phyloP scores from a whole-genome alignment of 2,113 vertebrate genomes.

The Ciconia maguari region DNA sequence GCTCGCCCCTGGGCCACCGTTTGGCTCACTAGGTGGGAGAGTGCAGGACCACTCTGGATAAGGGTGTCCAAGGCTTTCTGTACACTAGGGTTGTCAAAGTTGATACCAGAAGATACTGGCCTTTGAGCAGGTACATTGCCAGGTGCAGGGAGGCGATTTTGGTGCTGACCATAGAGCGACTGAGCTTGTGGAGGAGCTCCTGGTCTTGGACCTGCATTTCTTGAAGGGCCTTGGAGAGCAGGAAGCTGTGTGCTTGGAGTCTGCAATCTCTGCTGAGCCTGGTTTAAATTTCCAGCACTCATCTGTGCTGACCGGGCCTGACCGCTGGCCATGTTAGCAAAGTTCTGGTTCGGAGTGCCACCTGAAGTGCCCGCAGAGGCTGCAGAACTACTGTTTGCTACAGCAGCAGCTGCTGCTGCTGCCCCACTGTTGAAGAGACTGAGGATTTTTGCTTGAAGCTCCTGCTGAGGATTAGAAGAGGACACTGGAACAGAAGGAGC shows the following conservation, averaged over 20 bases:
- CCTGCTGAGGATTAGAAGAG: slow-evolving; percentile 84
- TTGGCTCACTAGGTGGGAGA: slow-evolving; percentile 89
- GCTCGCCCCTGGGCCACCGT: slow-evolving; percentile 74
- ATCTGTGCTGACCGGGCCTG: slow-evolving; percentile 44
- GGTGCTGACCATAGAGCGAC: slow-evolving; percentile 69
- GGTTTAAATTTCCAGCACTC: slow-evolving; percentile 33
- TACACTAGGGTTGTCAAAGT: slow-evolving; percentile 97
- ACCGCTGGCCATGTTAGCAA: slow-evolving; percentile 60
- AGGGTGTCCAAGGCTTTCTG: slow-evolving; percentile 97
- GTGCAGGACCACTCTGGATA: slow-evolving; percentile 93
- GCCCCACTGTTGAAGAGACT: slow-evolving; percentile 93
- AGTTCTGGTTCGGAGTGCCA: slow-evolving; percentile 71
- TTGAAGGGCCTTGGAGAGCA: slow-evolving; percentile 60
- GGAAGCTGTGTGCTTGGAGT: slow-evolving; percentile 73
- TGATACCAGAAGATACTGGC: slow-evolving; percentile 82
- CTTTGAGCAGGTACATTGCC: slow-evolving; percentile 72
- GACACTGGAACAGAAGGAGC: slow-evolving; percentile 63
- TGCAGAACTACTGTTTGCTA: slow-evolving; percentile 77
- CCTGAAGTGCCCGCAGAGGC: slow-evolving; percentile 21
- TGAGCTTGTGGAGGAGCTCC: slow-evolving; percentile 66
- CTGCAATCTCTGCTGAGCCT: slow-evolving; percentile 74
- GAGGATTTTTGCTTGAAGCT: slow-evolving; percentile 97
- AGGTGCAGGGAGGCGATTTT: slow-evolving; percentile 72
- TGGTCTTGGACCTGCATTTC: slow-evolving; percentile 69
- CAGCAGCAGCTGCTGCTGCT: slow-evolving; percentile 71